phyloP scores from a whole-genome alignment of 1,140 invertebrate genomes.

The Bombus terrestris region DNA sequence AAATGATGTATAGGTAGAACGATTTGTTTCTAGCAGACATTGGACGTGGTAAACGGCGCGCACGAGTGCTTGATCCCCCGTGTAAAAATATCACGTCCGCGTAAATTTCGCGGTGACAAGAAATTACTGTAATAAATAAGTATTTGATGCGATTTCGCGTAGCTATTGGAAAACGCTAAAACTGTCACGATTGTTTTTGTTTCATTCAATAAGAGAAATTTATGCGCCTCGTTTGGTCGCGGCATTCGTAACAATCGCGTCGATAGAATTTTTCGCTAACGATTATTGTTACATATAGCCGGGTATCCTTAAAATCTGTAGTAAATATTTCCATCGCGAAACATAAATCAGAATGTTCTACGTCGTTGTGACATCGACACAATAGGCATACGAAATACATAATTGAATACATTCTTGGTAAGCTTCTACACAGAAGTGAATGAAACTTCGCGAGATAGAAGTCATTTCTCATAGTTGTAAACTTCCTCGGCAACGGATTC shows the following conservation, averaged over 20 bases:
- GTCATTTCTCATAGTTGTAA: conserved; percentile 37
- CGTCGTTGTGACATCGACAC: background rate
- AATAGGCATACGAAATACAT: background rate
- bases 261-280: background rate
- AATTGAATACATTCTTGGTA: conserved; percentile 5
- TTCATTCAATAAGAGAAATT: background rate
- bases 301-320: background rate
- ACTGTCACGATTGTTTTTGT: conserved; percentile 22
- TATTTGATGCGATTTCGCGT: conserved; percentile 6
- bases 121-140: conserved; percentile 41
- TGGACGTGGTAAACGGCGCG: conserved; percentile 18
- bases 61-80: conserved; percentile 13
- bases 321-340: background rate
- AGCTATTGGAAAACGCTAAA: conserved; percentile 20
- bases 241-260: background rate
- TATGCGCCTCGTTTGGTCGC: background rate
- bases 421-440: background rate
- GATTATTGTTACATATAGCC: background rate
- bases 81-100: background rate
- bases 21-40: conserved; percentile 1
- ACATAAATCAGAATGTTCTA: background rate
- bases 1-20: conserved; percentile 13
- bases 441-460: conserved; percentile 10
- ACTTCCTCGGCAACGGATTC: background rate
- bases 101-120: conserved; percentile 37